These are phyloP conservation scores for Micromesistius poutassou DNA, from an alignment of 2,797 vertebrate species.

Conservation along the genomic window DNA sequence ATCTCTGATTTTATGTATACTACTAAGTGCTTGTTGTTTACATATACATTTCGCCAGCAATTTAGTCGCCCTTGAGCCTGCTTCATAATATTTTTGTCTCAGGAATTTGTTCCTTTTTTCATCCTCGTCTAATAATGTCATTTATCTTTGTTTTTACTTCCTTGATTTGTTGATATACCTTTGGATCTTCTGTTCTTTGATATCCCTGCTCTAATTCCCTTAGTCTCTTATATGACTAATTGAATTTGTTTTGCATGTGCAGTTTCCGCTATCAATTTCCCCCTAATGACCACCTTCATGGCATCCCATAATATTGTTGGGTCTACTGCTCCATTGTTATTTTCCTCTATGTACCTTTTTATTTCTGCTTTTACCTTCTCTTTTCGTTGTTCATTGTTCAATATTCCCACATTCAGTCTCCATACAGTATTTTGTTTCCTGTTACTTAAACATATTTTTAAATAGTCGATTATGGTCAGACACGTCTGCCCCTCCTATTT, in stretches of 20 bases:
- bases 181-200: background rate
- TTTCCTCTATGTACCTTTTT: slow-evolving; percentile 12
- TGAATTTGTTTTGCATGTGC: background rate
- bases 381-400: no score
- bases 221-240: background rate
- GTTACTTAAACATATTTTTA: background rate
- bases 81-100: background rate
- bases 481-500: no score
- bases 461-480: background rate
- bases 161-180: background rate
- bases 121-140: background rate
- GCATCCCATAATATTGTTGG: slow-evolving; percentile 5
- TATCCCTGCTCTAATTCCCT: slow-evolving; percentile 6
- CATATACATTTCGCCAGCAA: background rate
- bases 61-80: slow-evolving; percentile 1
- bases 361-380: slow-evolving; percentile 6
- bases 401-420: no score
- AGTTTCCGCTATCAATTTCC: slow-evolving; percentile 13
- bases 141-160: background rate
- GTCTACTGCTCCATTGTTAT: slow-evolving; percentile 11
- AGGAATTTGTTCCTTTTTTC: background rate
- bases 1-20: background rate
- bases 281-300: slow-evolving; percentile 10
- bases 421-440: background rate
- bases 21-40: background rate